Conservation (phyloP, 2,113 vertebrate species). For the Pycnonotus jocosus region DNA sequence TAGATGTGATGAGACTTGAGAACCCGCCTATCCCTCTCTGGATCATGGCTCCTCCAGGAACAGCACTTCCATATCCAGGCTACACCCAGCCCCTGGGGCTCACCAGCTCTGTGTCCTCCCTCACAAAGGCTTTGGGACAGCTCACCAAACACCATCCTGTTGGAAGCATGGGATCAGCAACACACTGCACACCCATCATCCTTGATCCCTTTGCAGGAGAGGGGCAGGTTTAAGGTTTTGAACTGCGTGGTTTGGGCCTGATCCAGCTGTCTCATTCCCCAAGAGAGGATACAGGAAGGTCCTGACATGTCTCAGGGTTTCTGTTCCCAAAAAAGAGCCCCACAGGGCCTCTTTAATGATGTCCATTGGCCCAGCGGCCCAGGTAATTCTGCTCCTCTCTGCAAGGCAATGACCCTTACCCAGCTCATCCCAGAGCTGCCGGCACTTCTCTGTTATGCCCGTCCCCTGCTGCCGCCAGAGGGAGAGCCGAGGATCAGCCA, state of each 20-base stretch:
- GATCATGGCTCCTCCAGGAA: not conserved
- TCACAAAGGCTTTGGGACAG: not conserved
- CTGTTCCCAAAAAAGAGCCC: not conserved
- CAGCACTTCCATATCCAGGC: not conserved
- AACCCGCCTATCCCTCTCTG: not conserved
- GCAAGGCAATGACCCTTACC: conserved; percentile 68
- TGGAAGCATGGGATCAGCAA: not conserved
- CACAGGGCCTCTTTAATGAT: not conserved
- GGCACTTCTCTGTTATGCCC: conserved; percentile 96
- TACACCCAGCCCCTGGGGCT: not conserved
- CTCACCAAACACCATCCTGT: not conserved
- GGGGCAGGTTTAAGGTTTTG: not conserved
- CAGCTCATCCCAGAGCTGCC: conserved; percentile 96
- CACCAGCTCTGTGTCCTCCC: not conserved
- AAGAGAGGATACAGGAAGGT: not conserved
- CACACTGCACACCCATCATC: not conserved
- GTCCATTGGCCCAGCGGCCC: not conserved
- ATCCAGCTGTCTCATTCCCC: not conserved
- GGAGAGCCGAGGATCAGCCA: conserved; percentile 94
- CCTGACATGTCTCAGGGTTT: not conserved
- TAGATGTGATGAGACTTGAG: not conserved
- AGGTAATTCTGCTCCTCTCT: not conserved
- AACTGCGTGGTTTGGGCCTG: not conserved
- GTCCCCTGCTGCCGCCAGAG: conserved; percentile 98
- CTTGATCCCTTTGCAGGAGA: not conserved